phyloP scores from a whole-genome alignment of 2,113 vertebrate genomes.

The Brachyhypopomus occidentalis region DNA sequence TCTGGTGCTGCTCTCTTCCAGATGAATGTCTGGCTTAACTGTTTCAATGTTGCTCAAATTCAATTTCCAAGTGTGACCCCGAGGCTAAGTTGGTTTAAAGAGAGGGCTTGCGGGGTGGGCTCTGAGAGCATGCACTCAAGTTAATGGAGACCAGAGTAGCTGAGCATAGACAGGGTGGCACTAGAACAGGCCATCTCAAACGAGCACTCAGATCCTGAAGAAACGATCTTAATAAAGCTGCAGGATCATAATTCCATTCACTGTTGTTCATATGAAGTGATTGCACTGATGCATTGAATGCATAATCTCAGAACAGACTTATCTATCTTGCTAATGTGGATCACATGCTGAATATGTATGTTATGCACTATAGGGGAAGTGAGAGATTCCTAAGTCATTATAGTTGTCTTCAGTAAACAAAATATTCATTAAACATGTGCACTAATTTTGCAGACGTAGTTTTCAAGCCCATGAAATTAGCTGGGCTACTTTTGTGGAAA shows the following conservation, averaged over 20 bases:
- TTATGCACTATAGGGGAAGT: constrained; percentile 5
- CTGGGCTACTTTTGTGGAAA: constrained; percentile 26
- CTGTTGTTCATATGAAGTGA: constrained; percentile 6
- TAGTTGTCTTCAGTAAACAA: constrained; percentile 29
- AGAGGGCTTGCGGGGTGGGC: not conserved
- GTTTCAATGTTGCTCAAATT: constrained; percentile 22
- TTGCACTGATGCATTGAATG: not conserved
- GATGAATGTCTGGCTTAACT: constrained; percentile 3
- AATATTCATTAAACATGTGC: constrained; percentile 14
- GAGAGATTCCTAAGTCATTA: constrained; percentile 41
- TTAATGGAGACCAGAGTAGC: not conserved
- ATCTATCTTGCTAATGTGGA: not conserved
- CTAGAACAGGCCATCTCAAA: not conserved
- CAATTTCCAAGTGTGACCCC: constrained; percentile 13
- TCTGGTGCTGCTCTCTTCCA: not conserved
- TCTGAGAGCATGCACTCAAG: not conserved
- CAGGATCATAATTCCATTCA: not conserved
- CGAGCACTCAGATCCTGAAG: not conserved
- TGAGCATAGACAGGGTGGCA: not conserved
- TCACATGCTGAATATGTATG: not conserved
- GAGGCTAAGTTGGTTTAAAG: constrained; percentile 20
- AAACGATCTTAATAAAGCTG: not conserved
- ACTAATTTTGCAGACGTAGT: constrained; percentile 39
- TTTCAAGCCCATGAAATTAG: constrained; percentile 45
- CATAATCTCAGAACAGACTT: not conserved